Evolutionary conservation across 2,797 vertebrate genomes (phyloP).

Genomic region (Coccyzus lansbergi): DNA sequence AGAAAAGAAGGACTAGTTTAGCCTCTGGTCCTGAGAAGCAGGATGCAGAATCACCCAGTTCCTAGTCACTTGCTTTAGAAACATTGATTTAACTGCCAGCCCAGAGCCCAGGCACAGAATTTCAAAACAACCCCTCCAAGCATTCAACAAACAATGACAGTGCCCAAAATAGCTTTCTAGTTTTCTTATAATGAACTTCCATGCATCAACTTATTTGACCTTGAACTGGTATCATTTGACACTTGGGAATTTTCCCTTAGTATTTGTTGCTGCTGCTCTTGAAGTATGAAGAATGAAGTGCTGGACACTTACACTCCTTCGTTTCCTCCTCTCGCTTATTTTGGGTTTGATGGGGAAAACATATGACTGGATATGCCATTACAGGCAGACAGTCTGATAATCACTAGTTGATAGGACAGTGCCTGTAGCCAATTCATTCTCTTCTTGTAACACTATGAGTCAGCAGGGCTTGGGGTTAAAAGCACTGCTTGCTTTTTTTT

Average conservation of each 20-base stretch:
- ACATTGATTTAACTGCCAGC: not conserved
- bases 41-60: not conserved
- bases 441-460: not conserved
- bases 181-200: slow-evolving; percentile 59
- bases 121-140: slow-evolving; percentile 20
- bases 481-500: too few relatives aligned
- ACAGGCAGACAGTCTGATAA: slow-evolving; percentile 22
- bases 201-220: slow-evolving; percentile 45
- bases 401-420: not conserved
- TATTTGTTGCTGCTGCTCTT: slow-evolving; percentile 39
- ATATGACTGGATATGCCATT: slow-evolving; percentile 39
- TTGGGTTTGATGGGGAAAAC: slow-evolving; percentile 49
- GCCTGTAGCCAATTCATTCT: not conserved
- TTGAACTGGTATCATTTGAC: slow-evolving; percentile 54
- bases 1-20: not conserved
- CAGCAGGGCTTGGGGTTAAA: not conserved
- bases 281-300: slow-evolving; percentile 60
- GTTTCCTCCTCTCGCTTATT: slow-evolving; percentile 70
- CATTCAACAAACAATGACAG: slow-evolving; percentile 42
- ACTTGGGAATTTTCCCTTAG: slow-evolving; percentile 40
- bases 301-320: slow-evolving; percentile 50
- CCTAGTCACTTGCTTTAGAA: not conserved
- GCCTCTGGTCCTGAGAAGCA: not conserved
- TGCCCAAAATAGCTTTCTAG: slow-evolving; percentile 40
- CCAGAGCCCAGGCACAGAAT: not conserved